Percentiles rank a stretch among this genome's conserved stretches.
Evolutionary conservation across 2,113 vertebrate genomes (phyloP).

Genomic region (Anthoscopus minutus): DNA sequence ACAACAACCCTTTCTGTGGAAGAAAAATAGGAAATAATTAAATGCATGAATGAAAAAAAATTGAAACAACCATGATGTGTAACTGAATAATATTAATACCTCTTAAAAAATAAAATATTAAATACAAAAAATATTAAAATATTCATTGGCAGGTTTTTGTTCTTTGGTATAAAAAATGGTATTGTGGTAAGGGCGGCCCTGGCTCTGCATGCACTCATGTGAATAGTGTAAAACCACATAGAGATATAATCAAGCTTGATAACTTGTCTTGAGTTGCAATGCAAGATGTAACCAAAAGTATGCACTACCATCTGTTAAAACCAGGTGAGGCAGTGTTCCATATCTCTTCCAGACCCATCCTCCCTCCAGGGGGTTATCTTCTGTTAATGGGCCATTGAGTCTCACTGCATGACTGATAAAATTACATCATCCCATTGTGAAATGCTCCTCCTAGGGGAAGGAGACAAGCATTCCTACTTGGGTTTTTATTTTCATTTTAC

Average conservation of each 20-base stretch:
- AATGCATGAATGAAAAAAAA: not conserved
- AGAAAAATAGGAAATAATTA: not conserved
- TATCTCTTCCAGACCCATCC: too few relatives aligned
- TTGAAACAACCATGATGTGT: rapidly evolving
- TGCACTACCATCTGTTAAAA: too few relatives aligned
- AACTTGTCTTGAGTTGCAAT: not conserved
- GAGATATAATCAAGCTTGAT: not conserved
- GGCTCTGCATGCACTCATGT: not conserved
- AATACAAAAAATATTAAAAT: not conserved
- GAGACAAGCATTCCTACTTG: too few relatives aligned
- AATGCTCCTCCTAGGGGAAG: too few relatives aligned
- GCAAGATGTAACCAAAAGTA: too few relatives aligned
- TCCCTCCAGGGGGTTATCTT: too few relatives aligned
- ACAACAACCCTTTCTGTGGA: not conserved
- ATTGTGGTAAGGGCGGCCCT: not conserved
- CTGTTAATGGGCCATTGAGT: too few relatives aligned
- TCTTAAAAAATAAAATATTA: not conserved
- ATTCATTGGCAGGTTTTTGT: rapidly evolving
- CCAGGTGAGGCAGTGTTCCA: too few relatives aligned
- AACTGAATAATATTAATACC: not conserved
- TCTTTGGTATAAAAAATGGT: not conserved
- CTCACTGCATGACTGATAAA: too few relatives aligned
- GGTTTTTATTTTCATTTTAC: too few relatives aligned
- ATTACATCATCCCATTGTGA: too few relatives aligned
- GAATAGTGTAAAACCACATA: not conserved